Evolutionary conservation across 2,113 vertebrate species (phyloP).

Genomic region (Nesogale talazaci): DNA sequence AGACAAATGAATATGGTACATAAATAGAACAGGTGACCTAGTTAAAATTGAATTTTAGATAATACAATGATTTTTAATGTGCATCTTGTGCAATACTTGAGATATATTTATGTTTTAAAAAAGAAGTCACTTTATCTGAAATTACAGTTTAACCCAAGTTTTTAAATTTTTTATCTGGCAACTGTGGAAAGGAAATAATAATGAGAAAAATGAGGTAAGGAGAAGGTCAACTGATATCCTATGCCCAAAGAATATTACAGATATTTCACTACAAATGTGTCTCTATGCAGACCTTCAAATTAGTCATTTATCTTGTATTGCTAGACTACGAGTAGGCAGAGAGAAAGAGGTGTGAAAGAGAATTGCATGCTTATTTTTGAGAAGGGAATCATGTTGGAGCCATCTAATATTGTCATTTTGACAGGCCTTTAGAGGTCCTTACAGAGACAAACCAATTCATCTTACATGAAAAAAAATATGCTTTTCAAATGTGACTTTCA

Average conservation of each 20-base stretch:
- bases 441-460: neutral
- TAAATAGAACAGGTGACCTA: neutral
- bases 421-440: neutral
- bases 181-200: neutral
- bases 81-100: constrained; percentile 21
- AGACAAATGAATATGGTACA: neutral
- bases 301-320: neutral
- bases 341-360: neutral
- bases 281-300: neutral
- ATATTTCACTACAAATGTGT: neutral
- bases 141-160: neutral
- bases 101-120: neutral
- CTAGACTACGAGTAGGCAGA: neutral
- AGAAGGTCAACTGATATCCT: neutral
- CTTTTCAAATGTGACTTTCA: neutral
- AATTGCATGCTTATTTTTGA: neutral
- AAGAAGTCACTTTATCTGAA: constrained; percentile 19
- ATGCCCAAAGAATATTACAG: neutral
- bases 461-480: neutral
- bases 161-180: constrained; percentile 10
- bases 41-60: constrained; percentile 25
- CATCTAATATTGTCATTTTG: neutral
- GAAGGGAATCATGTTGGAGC: neutral
- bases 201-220: neutral
- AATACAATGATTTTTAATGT: neutral